Base-by-base conservation (phyloP, 2,797 vertebrate species). In the Etheostoma nigrum region DNA sequence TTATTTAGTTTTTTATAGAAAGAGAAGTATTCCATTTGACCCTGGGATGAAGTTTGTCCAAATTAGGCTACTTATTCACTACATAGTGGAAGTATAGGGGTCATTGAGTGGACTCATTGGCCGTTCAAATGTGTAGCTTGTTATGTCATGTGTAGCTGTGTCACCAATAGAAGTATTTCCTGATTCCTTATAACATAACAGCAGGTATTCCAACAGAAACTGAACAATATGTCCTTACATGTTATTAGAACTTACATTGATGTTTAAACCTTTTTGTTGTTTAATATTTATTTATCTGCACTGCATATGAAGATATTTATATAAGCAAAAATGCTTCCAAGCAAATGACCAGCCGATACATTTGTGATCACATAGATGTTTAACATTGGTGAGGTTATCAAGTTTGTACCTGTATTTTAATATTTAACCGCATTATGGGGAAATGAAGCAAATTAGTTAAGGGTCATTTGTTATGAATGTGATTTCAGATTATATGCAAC, bases 171-270 rank as follows among this genome's bases (percentile, higher is more conserved):
- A 82, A 66, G 12, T 53, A 49, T 45, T 88, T 87, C 77, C 71
- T 62, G 67, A 79, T 87, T 85, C 25, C 79, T 75, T 86, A 67
- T 78, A 77, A 61, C 36, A 49, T 30, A 27, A 47, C n/a, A 67
- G 21, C 36, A 76, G 27, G 47, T 47, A 51, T 66, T 62, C 27
- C 36, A 51, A 45, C 70, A 70, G 3, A 25, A 49, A 74, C 19
- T n/a, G 12, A 36, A 40, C 55, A 40, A 27, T 21, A 19, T 18
- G 18, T 30, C 58, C n/a, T 52, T 48, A 18, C 14, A 13, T 64
- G 25, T 67, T 58, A 15, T 53, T 18, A 61, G 7, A 64, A 13
- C 11, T 47, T 9, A 36, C 44, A 67, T 27, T 2, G 7, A 13
- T 40, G 58, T 45, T 36, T 19, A 19, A 63, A 33, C 4, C 8